Conservation (phyloP, 2,113 vertebrate genomes). For the Podarcis cretensis region DNA sequence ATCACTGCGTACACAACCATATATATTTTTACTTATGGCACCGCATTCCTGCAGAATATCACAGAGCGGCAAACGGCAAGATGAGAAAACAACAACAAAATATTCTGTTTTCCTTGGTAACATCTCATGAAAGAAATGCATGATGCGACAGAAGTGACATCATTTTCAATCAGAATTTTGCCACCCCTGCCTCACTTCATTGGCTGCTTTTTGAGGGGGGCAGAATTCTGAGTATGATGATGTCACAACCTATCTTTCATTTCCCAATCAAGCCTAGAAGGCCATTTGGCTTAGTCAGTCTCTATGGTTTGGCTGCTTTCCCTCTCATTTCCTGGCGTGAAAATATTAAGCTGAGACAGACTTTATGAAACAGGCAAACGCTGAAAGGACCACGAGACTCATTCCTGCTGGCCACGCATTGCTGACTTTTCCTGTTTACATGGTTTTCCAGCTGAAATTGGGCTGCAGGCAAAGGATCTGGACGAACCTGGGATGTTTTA, state of each 20-base stretch:
- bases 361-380: conserved; percentile 17
- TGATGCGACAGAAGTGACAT: neutral
- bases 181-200: neutral
- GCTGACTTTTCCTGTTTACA: conserved; percentile 38
- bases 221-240: neutral
- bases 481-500: neutral
- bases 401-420: neutral
- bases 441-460: conserved; percentile 18
- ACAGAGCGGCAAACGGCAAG: too few species aligned
- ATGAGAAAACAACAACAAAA: neutral
- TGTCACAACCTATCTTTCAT: too few species aligned
- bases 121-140: neutral
- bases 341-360: conserved; percentile 19
- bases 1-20: too few species aligned
- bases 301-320: conserved; percentile 19
- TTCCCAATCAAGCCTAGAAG: neutral
- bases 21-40: too few species aligned
- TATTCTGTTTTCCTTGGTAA: neutral
- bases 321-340: conserved; percentile 30
- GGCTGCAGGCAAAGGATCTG: neutral
- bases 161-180: neutral
- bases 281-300: neutral
- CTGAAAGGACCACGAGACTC: neutral
- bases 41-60: too few species aligned
- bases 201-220: neutral